phyloP scores from a whole-genome alignment of 2,888 invertebrate species.

The Oscheius onirici region DNA sequence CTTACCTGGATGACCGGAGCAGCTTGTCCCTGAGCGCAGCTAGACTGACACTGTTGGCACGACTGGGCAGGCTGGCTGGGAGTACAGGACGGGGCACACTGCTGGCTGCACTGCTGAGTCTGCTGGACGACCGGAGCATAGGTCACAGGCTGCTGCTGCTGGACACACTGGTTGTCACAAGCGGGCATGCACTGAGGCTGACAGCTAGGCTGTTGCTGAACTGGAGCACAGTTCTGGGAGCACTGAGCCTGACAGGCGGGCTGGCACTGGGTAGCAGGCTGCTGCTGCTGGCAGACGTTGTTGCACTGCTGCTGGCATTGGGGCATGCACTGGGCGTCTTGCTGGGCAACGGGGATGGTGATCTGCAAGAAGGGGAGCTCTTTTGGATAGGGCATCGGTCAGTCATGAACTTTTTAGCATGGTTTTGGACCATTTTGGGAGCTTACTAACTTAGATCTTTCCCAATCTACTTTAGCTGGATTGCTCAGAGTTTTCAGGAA shows the following conservation, averaged over 20 bases:
- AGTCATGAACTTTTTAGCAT: too few species aligned
- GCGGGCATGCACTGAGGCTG: constrained; percentile 44
- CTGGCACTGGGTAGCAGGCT: constrained; percentile 40
- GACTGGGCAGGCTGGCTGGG: constrained; percentile 29
- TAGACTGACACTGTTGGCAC: constrained; percentile 41
- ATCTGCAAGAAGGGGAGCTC: constrained; percentile 13
- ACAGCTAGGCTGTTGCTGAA: constrained; percentile 32
- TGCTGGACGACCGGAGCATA: constrained; percentile 26
- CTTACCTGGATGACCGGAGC: constrained; percentile 28
- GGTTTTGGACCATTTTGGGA: too few species aligned
- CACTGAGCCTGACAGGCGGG: constrained; percentile 37
- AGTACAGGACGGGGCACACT: constrained; percentile 40
- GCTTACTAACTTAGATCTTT: too few species aligned
- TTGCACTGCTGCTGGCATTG: constrained; percentile 47
- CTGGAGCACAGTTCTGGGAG: constrained; percentile 28
- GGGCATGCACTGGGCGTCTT: constrained; percentile 39
- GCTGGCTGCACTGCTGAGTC: constrained; percentile 35
- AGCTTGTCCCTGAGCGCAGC: constrained; percentile 28
- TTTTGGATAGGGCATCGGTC: too few species aligned
- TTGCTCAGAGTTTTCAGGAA: too few species aligned
- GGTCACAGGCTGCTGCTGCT: constrained; percentile 32
- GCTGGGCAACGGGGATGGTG: constrained; percentile 32
- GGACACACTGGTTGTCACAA: constrained; percentile 38
- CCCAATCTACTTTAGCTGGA: too few species aligned
- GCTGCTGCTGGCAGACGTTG: constrained; percentile 39